A percentile compares a stretch with the other conserved stretches of the same genome.
These are phyloP conservation scores for Eidolon helvum DNA, from an alignment of 2,113 vertebrate species.

Conservation along the genomic window DNA sequence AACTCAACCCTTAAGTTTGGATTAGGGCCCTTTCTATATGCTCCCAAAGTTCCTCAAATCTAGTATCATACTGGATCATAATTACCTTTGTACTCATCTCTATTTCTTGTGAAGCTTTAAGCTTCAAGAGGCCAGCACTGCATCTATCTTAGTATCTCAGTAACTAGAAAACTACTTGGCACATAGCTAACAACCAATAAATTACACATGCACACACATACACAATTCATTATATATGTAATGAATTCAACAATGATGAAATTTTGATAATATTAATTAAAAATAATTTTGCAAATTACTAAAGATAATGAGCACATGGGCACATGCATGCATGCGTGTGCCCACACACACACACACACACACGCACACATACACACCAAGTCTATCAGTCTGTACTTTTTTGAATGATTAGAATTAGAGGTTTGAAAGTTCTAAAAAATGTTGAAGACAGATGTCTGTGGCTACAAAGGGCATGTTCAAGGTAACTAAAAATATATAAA, in stretches of 20 bases:
- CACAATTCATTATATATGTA: too few relatives aligned
- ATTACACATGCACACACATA: not conserved
- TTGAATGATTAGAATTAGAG: slow-evolving; percentile 24
- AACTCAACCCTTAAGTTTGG: not conserved
- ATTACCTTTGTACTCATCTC: not conserved
- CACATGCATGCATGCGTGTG: not conserved
- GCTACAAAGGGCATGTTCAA: not conserved
- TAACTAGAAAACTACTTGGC: not conserved
- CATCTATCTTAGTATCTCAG: not conserved
- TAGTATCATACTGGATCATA: too few relatives aligned
- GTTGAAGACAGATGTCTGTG: not conserved
- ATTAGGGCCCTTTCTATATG: not conserved
- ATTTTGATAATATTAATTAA: too few relatives aligned
- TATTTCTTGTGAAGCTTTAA: not conserved
- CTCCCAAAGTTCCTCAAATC: not conserved
- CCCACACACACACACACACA: too few relatives aligned
- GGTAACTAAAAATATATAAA: slow-evolving; percentile 19
- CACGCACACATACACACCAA: not conserved
- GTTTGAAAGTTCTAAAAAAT: not conserved
- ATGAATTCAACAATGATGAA: too few relatives aligned
- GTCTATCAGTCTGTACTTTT: not conserved
- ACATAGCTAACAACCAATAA: not conserved
- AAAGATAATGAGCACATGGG: too few relatives aligned
- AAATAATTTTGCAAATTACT: too few relatives aligned
- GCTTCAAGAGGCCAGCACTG: not conserved